Conservation (phyloP, 2,797 vertebrate species). For the Catamblyrhynchus diadema region DNA sequence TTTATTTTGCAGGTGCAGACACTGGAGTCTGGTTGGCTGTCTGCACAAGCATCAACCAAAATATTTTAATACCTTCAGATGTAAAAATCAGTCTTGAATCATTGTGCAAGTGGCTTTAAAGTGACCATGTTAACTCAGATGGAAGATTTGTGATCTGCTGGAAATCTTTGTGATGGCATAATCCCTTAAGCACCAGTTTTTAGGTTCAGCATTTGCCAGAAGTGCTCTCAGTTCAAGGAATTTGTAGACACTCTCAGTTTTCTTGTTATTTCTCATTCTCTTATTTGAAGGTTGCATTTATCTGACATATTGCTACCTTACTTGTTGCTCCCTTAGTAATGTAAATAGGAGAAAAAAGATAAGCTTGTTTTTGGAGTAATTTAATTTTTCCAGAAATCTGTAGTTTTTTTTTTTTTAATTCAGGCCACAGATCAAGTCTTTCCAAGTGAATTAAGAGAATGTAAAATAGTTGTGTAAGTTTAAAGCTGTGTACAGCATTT, state of each 20-base stretch:
- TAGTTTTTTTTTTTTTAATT: neutral
- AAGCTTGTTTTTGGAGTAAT: neutral
- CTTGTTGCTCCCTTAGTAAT: neutral
- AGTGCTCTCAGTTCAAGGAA: neutral
- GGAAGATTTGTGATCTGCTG: neutral
- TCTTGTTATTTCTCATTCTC: neutral
- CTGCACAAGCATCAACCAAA: neutral
- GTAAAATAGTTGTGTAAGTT: neutral
- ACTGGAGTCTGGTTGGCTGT: neutral
- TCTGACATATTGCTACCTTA: neutral
- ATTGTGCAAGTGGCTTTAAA: neutral
- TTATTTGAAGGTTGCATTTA: neutral
- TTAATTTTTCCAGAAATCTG: neutral
- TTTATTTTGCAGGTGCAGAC: neutral
- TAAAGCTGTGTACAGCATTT: neutral
- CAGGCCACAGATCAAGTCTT: neutral
- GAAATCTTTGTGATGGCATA: neutral
- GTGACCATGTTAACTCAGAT: neutral
- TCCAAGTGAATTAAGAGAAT: neutral
- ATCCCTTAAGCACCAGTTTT: neutral
- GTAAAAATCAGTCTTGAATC: neutral
- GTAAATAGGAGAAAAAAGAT: rapidly evolving
- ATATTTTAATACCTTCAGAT: neutral
- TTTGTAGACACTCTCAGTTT: neutral
- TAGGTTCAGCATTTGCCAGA: neutral